These are phyloP conservation scores for Pseudeuparius sepicola DNA, from an alignment of 2,888 invertebrate genomes.

Conservation along the genomic window DNA sequence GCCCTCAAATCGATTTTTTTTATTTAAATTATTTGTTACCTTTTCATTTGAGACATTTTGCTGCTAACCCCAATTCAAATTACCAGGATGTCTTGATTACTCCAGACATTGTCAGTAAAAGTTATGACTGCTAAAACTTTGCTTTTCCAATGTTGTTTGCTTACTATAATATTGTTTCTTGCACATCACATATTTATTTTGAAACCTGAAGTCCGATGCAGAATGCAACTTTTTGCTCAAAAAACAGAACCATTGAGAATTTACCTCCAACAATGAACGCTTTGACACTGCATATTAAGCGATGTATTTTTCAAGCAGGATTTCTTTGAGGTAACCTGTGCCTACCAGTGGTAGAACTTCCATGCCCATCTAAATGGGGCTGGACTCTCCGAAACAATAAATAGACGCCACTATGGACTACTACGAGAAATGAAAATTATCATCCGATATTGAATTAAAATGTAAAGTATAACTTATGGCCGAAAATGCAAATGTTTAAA, in stretches of 20 bases:
- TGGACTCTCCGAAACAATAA: constrained; percentile 8
- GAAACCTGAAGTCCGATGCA: too few relatives aligned
- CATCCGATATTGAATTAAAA: constrained; percentile 6
- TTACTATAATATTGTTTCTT: too few relatives aligned
- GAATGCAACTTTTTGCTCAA: too few relatives aligned
- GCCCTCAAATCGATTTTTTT: too few relatives aligned
- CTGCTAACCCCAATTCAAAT: too few relatives aligned
- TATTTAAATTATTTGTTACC: too few relatives aligned
- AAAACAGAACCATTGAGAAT: constrained; percentile 8
- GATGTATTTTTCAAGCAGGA: constrained; percentile 9
- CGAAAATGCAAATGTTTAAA: neutral
- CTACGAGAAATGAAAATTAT: constrained; percentile 5
- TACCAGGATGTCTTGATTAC: too few relatives aligned
- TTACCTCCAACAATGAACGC: constrained; percentile 9
- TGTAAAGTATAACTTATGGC: constrained; percentile 1
- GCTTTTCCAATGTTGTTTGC: too few relatives aligned
- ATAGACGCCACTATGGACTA: constrained; percentile 3
- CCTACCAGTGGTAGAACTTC: constrained; percentile 8
- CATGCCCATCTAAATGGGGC: constrained; percentile 11
- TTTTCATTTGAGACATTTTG: too few relatives aligned
- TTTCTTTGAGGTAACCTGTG: constrained; percentile 11
- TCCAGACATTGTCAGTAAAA: too few relatives aligned
- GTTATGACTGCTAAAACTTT: too few relatives aligned
- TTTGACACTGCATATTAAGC: constrained; percentile 9
- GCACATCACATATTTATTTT: too few relatives aligned